phyloP scores from a whole-genome alignment of 2,888 invertebrate genomes.

The Drosophila longiperda region DNA sequence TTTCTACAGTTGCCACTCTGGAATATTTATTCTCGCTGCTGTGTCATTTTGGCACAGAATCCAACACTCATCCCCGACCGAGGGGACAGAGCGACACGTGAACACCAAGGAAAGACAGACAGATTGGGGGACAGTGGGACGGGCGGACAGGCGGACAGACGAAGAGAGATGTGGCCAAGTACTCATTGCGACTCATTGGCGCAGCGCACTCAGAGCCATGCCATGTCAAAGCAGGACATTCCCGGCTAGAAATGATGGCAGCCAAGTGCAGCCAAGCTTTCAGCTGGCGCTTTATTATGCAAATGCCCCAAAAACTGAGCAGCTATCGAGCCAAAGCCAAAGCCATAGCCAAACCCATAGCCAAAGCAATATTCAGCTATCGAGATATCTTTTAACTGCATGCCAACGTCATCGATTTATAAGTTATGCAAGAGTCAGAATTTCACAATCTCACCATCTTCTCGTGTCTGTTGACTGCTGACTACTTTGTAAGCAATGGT shows the following conservation, averaged over 20 bases:
- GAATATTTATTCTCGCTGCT: conserved; percentile 48
- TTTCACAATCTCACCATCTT: conserved; percentile 19
- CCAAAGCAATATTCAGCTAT: conserved; percentile 9
- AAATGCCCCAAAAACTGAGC: conserved; percentile 55
- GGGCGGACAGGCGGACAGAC: not conserved
- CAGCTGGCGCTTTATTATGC: conserved; percentile 74
- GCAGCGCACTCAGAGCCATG: conserved; percentile 36
- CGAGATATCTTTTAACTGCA: conserved; percentile 44
- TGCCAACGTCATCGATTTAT: conserved; percentile 78
- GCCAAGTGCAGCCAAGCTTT: conserved; percentile 64
- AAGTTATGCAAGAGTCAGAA: conserved; percentile 69
- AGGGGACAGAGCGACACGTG: conserved; percentile 4
- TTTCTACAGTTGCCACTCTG: conserved; percentile 62
- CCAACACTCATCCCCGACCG: conserved; percentile 42
- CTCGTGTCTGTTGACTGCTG: conserved; percentile 48
- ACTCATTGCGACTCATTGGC: conserved; percentile 56
- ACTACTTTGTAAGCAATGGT: conserved; percentile 74
- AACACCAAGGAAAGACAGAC: conserved; percentile 1
- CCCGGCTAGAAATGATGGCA: conserved; percentile 11
- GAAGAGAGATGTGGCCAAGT: conserved; percentile 44
- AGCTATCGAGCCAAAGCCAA: conserved; percentile 5
- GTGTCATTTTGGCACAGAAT: conserved; percentile 74
- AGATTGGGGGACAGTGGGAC: conserved; percentile 2
- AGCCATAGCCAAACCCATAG: not conserved
- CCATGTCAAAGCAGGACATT: conserved; percentile 3